Evolutionary conservation across 2,888 invertebrate species (phyloP), one percentile per base, ranked within the genome.

Genomic region (Agrotis segetum): DNA sequence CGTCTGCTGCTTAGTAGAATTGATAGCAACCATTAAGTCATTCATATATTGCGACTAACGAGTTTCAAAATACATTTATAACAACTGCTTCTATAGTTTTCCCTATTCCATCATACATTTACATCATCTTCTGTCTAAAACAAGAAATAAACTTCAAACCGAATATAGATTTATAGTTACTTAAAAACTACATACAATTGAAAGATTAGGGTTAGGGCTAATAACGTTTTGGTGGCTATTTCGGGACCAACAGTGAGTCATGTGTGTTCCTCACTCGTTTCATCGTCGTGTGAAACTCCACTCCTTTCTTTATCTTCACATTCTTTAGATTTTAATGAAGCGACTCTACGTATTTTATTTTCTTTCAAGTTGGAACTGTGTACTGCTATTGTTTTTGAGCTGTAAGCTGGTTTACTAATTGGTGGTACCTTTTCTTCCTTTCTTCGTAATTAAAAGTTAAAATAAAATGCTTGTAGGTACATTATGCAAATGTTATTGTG

Each of bases 201-300:
- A 82, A 85, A 81, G 84, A 85, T 84, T 78, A 85, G 83, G 84
- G 85, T 77, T 72, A 72, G 73, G 82, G 66, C 69, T 69, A 67
- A 76, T 68, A 56, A 29, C 40, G 68, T 79, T 82, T 77, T 56
- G 71, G 55, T 64, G 53, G 70, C 73, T 85, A 85, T 85, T 83
- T 85, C 77, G 1, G 83, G 74, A 80, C 67, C 77, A 59, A 21
- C 52, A 61, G 64, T 85, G 84, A 83, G 74, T 85, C 85, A 85
- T 68, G 52, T 81, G 70, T 72, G 71, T 71, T 74, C 77, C 71
- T 77, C 73, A 76, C 60, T 56, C 65, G 67, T 72, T 71, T 60
- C 71, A 60, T 69, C 65, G 67, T 71, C 78, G 81, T 84, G 84
- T 78, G 83, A 84, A 78, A 74, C 73, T 67, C 21, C 62, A 70